Conservation (phyloP, 2,888 invertebrate species). For the Leptinotarsa haldemani region DNA sequence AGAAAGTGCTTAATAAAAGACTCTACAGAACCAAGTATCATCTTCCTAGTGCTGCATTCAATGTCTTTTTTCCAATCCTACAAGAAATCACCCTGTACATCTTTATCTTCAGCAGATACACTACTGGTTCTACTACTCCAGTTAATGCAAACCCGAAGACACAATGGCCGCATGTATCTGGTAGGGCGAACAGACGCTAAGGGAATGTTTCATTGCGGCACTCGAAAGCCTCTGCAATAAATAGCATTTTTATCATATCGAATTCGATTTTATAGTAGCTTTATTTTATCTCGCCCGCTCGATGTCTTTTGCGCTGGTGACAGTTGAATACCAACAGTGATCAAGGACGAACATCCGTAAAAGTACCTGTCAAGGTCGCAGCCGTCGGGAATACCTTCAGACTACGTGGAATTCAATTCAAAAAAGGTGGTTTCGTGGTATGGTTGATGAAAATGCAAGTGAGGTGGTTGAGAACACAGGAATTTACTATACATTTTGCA, state of each 20-base stretch:
- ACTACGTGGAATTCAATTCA: constrained; percentile 18
- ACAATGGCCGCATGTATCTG: constrained; percentile 15
- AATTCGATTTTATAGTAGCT: constrained; percentile 59
- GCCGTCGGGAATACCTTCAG: neutral
- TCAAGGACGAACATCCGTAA: constrained; percentile 59
- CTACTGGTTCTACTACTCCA: constrained; percentile 14
- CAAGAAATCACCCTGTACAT: neutral
- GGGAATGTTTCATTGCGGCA: constrained; percentile 56
- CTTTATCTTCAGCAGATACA: neutral
- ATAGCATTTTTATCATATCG: constrained; percentile 61
- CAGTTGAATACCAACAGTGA: constrained; percentile 62
- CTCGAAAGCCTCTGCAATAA: constrained; percentile 57
- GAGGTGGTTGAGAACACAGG: no score
- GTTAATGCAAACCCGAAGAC: constrained; percentile 7
- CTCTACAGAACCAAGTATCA: no score
- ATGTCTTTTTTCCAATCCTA: no score
- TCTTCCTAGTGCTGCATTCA: no score
- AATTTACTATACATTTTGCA: no score
- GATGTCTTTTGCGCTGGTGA: constrained; percentile 51
- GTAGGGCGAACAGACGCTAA: constrained; percentile 24
- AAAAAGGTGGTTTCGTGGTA: constrained; percentile 5
- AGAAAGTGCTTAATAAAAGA: no score
- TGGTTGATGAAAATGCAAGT: no score
- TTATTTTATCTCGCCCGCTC: constrained; percentile 59
- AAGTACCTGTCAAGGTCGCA: constrained; percentile 42